Percentiles rank a stretch among this genome's conserved stretches.
Evolutionary conservation across 2,797 vertebrate genomes (phyloP).

Genomic region (Loriculus beryllinus): DNA sequence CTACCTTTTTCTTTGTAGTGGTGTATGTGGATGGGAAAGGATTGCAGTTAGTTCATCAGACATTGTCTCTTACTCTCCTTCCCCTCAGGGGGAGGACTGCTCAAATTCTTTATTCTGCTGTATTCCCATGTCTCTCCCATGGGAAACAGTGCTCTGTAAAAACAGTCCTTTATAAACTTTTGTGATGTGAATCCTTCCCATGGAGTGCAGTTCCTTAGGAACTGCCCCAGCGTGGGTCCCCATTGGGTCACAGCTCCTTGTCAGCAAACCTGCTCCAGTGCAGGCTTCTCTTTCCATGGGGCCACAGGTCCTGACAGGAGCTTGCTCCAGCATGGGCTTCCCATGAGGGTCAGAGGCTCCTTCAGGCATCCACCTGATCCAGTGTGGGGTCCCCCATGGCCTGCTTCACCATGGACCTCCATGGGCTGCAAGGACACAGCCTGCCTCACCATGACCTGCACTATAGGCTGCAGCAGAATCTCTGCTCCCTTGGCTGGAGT

Average conservation of each 20-base stretch:
- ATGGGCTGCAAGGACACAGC: fast-evolving
- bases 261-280: background rate
- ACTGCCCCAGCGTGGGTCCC: background rate
- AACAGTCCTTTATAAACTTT: background rate
- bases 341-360: background rate
- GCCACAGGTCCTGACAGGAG: background rate
- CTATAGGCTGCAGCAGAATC: fast-evolving
- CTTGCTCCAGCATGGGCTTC: background rate
- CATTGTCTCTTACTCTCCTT: background rate
- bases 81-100: background rate
- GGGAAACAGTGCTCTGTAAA: too few relatives aligned
- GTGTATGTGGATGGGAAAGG: background rate
- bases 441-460: fast-evolving
- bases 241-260: background rate
- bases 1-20: background rate
- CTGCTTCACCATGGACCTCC: fast-evolving
- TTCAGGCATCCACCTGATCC: background rate
- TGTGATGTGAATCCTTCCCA: background rate
- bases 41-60: background rate
- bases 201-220: background rate
- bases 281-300: background rate
- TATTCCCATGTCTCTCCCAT: background rate
- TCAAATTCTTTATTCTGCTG: background rate
- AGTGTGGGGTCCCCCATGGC: too few relatives aligned
- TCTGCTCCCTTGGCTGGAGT: background rate